Conservation (phyloP, 2,113 vertebrate genomes). For the Pithys albifrons region DNA sequence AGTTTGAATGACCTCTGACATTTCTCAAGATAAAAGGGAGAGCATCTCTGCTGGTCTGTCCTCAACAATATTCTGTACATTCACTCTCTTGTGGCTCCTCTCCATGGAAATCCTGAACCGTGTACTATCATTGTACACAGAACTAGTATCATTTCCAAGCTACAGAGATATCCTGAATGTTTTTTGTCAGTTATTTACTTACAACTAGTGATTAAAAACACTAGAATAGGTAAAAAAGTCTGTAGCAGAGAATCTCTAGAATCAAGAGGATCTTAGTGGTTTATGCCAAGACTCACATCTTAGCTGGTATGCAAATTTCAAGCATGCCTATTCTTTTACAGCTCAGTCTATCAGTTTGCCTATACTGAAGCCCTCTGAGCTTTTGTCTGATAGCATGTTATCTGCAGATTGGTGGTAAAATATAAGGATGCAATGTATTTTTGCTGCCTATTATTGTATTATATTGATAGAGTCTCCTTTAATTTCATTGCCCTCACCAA, state of each 20-base stretch:
- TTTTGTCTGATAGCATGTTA: neutral
- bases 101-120: neutral
- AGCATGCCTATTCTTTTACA: neutral
- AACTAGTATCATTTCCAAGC: neutral
- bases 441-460: neutral
- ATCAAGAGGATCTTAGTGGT: neutral
- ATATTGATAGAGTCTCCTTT: too few relatives aligned
- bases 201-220: neutral
- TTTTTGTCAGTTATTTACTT: neutral
- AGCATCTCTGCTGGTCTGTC: neutral
- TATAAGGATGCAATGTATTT: neutral
- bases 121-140: neutral
- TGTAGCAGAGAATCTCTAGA: neutral
- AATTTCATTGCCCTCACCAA: neutral
- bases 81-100: neutral
- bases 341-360: neutral
- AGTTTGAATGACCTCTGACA: neutral
- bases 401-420: neutral
- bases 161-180: neutral
- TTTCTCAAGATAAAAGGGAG: neutral
- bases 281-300: neutral
- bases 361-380: neutral
- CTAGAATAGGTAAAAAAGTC: neutral
- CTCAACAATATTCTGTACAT: neutral
- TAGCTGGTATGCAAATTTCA: neutral